Base-by-base conservation (phyloP, 2,797 vertebrate genomes). In the Clarias platycephalus region DNA sequence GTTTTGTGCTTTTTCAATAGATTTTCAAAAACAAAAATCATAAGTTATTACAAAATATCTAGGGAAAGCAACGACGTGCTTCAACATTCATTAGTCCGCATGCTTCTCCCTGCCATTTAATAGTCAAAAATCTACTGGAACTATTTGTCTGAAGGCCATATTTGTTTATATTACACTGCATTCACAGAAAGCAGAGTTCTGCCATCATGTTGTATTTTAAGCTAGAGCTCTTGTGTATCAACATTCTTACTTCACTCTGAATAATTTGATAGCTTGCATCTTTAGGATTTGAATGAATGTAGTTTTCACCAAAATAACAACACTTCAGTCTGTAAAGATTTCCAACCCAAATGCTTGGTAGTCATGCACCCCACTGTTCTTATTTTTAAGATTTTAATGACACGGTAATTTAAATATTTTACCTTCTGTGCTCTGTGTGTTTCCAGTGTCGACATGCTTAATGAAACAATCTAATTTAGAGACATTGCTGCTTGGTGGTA, bases 1-100 rank as follows among this genome's bases (percentile, higher is more conserved):
- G 66, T 60, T 74, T 80, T 80, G 18, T 68, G 26, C 15, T 37
- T 78, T 80, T 81, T 83, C 12, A 28, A n/a, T 80, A 74, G 40
- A 64, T 49, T 80, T 58, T 57, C 28, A 78, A 64, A 82, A 77
- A 72, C 70, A 72, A 26, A 9, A 34, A 57, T 62, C 80, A 77
- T 77, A 70, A 44, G 64, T 31, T 66, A 53, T 75, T 53, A 82
- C 49, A 20, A 15, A 63, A 53, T 22, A 82, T 77, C 34, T 70
- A 44, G 20, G 63, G 63, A 34, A 82, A 85, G 62, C 53, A 24
- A 62, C 62, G 71, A 70, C 26, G 37, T 26, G 22, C 71, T 70
- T 58, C n/a, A 26, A 60, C 31, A 22, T 67, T 31, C 28, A 67
- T 85, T 77, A 78, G 63, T 31, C 55, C 53, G 24, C 28, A 70